Base-by-base conservation (phyloP, 2,888 invertebrate species). In the Lasius platythorax region DNA sequence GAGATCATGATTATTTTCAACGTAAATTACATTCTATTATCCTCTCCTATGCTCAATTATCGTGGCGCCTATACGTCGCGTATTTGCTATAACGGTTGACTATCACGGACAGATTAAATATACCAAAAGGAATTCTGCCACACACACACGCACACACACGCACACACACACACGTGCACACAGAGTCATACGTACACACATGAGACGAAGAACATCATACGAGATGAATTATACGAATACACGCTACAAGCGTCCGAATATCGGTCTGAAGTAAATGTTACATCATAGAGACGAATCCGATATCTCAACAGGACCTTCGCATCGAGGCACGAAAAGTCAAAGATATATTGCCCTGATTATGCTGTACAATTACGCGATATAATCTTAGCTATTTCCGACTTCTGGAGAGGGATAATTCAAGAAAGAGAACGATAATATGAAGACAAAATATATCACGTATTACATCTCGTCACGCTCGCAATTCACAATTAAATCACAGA, bases 401-500 rank as follows among this genome's bases (percentile, higher is more conserved):
- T 68, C 40, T 15, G 53, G 15, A 72, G 72, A 61, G 11, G 73
- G 43, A 72, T 72, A 66, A 46, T 50, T 75, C 50, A 11, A 79
- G 30, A 18, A 50, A 40, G 28, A 23, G 23, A 23, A 58, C 23
- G 30, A 79, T 37, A 23, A 61, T 73, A 73, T 33, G 30, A 81
- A 73, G 58, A 72, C 33, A 73, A 70, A 40, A 37, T 46, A 40
- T 46, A 79, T 89, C 83, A 79, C 86, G 82, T 82, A 61, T 86
- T 83, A 86, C 83, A 76, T 82, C 79, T 85, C 88, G 79, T 83
- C 91, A 89, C 82, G 74, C 88, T 92, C 92, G 89, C 58, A 81
- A 53, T 70, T 70, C 53, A 90, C 91, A 93, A 92, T 92, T 92
- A 92, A 93, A 94, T 94, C 93, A 93, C 94, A 94, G 93, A 93